phyloP scores from a whole-genome alignment of 2,888 invertebrate species.

The Trachelus troglodyta region DNA sequence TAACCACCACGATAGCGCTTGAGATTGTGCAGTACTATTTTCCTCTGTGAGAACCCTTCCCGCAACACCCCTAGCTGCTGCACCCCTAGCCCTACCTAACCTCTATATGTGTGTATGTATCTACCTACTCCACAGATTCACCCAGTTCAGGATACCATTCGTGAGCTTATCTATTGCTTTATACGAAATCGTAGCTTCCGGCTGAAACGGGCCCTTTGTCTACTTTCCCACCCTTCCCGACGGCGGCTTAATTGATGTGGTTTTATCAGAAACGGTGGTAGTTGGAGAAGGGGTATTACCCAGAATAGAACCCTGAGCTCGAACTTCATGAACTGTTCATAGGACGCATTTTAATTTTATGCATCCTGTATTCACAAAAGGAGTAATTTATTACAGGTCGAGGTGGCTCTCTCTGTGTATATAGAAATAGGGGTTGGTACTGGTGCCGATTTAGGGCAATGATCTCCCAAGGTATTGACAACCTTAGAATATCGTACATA shows the following conservation, averaged over 20 bases:
- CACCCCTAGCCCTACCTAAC: no score
- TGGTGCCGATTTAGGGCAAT: no score
- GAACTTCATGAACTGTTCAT: slow-evolving; percentile 1
- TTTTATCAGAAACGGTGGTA: slow-evolving; percentile 7
- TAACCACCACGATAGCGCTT: not conserved
- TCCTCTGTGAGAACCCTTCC: not conserved
- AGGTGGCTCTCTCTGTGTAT: not conserved
- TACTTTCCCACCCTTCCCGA: slow-evolving; percentile 7
- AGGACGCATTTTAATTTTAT: slow-evolving; percentile 32
- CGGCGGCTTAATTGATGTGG: slow-evolving; percentile 28
- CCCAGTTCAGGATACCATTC: not conserved
- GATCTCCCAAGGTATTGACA: no score
- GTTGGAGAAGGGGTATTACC: not conserved
- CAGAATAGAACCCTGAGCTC: no score
- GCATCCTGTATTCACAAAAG: slow-evolving; percentile 24
- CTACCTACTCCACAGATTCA: not conserved
- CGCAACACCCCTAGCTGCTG: no score
- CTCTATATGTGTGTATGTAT: no score
- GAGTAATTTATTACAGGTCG: slow-evolving; percentile 31
- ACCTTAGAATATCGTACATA: no score
- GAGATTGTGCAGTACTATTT: slow-evolving; percentile 1
- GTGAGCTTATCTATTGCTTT: not conserved
- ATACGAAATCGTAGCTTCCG: not conserved
- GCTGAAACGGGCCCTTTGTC: not conserved
- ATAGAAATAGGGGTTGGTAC: no score